Conservation (phyloP, 2,797 vertebrate genomes). For the Cuculus canorus region DNA sequence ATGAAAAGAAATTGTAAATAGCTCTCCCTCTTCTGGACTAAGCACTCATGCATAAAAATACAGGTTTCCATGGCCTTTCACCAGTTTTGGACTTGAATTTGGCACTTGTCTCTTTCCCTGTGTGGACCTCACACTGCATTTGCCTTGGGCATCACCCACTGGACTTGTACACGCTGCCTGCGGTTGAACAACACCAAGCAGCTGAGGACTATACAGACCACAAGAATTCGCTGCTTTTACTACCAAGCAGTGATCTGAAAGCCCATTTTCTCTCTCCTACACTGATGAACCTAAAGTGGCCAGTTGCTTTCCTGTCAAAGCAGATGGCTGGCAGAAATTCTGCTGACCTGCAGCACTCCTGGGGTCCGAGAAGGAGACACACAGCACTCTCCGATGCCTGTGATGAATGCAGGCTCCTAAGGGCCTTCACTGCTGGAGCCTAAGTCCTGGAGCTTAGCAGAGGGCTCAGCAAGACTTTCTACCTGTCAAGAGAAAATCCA, state of each 20-base stretch:
- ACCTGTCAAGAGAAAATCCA: background rate
- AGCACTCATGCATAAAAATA: background rate
- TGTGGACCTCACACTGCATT: fast-evolving
- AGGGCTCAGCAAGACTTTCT: background rate
- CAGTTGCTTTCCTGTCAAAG: background rate
- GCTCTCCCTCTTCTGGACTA: background rate
- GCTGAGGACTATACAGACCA: background rate
- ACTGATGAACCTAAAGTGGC: background rate
- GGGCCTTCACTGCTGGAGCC: background rate
- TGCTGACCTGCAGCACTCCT: background rate
- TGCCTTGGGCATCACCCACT: background rate
- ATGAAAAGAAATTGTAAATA: background rate
- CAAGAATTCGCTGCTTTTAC: background rate
- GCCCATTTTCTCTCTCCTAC: background rate
- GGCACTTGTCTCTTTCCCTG: background rate
- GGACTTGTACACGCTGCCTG: background rate
- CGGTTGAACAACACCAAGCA: background rate
- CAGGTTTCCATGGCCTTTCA: background rate
- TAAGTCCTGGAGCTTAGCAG: background rate
- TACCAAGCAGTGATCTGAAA: background rate
- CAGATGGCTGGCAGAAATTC: background rate
- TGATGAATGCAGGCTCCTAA: background rate
- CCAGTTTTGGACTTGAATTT: background rate
- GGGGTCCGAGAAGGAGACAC: background rate
- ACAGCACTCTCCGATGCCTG: fast-evolving